Base-by-base conservation (phyloP, 1,140 invertebrate genomes). In the Ylistrum balloti region DNA sequence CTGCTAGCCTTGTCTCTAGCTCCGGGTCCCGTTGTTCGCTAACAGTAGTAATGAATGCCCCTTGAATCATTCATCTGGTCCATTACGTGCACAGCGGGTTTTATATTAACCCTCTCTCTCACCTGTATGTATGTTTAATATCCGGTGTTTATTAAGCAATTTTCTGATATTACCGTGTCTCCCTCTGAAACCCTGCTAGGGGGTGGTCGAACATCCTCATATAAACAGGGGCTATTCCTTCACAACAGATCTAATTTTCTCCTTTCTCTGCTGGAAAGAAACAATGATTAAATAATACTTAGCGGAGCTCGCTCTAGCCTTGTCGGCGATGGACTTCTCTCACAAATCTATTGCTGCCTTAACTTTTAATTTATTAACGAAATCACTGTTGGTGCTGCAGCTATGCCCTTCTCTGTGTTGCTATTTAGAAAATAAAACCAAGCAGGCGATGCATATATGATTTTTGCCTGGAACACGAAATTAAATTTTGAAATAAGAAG, bases 271-370 rank as follows among this genome's bases (percentile, higher is more conserved):
- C 56, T 74, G 56, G 56, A 74, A 28, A 74, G 56, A 74, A 74
- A 74, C 56, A 74, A 74, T 74, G 56, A 74, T 74, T 74, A 74
- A 74, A 74, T 74, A 74, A 74, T 74, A 74, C 56, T 74, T 74
- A 74, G n/a, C 56, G 56, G 22, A 74, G 56, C 56, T 74, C 56
- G 56, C 56, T 74, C 56, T 28, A 74, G 56, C 56, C 56, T 74
- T 74, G 56, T 74, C 56, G 56, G 5, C 56, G n/a, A 45, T 45
- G 9, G 41, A 74, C 1, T 74, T 1, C 56, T 28, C 56, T 74
- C 56, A 28, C 56, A 74, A 74, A 74, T 74, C 56, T 74, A 74
- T 74, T n/a, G 56, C 56, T 28, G 56, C 56, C 56, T 74, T 74
- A 74, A 74, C 56, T n/a, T 74, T 74, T 74, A 74, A 74, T 74